Evolutionary conservation across 1,140 invertebrate species (phyloP), one percentile per base, ranked within the genome.

Genomic region (Formica selysi): DNA sequence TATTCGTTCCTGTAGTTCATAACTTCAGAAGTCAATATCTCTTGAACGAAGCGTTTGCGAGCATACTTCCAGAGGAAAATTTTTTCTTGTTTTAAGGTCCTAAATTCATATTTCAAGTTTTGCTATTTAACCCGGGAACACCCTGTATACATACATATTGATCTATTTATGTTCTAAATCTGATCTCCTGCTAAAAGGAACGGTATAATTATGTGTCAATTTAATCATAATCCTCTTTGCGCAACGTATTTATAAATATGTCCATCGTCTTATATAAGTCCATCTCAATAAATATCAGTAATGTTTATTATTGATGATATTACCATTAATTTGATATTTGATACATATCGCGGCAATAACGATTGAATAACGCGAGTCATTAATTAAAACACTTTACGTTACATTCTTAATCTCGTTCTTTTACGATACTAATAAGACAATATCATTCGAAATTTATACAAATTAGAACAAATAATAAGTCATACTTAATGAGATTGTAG

Each of bases 81-180:
- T 22, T 22, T 22, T 22, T 22, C 22, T 22, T 22, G 22, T 22
- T 22, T 22, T 22, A 22, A 22, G 22, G 22, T 22, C 22, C 22
- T 22, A 22, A 22, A 22, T 22, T 22, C 22, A 22, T 22, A 22
- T 22, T 22, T 22, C 22, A 22, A 22, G 22, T 22, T 22, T 22
- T 0, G 22, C 22, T 22, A 22, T 22, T 22, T 22, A 22, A 22
- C 22, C 22, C 22, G 22, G 22, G 22, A 22, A 22, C 22, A 22
- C 22, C 22, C 22, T 22, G 22, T 22, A 22, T 22, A 16, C n/a
- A 13, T 8, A 32, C 38, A 32, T 10, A 71, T 59, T 32, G 11
- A n/a, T 48, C 36, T 44, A n/a, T 76, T 48, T 70, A 26, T 26
- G 54, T 36, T 62, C 29, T 19, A 36, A 83, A 62, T 73, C 57